phyloP scores from a whole-genome alignment of 2,888 invertebrate species.

The Epinotia demarniana region DNA sequence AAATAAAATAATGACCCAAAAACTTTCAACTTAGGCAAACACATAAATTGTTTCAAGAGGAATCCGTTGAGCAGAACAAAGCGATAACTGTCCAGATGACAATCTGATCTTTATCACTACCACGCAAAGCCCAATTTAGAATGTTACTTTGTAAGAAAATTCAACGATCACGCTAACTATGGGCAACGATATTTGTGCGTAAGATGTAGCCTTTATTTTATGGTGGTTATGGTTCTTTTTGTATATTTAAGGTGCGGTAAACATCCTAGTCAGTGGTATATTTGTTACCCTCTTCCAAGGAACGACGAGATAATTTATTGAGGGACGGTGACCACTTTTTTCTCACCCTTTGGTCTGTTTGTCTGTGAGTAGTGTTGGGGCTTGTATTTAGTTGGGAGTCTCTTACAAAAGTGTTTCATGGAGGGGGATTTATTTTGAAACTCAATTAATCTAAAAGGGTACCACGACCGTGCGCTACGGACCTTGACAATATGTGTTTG shows the following conservation, averaged over 20 bases:
- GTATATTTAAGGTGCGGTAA: not conserved
- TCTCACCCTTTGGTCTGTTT: constrained; percentile 63
- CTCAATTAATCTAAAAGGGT: constrained; percentile 21
- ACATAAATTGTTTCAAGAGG: constrained; percentile 74
- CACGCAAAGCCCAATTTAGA: constrained; percentile 35
- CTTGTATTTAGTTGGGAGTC: constrained; percentile 31
- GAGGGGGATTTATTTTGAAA: constrained; percentile 32
- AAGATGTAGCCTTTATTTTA: not conserved
- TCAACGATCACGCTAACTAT: constrained; percentile 41
- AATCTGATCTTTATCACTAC: constrained; percentile 46
- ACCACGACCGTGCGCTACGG: not conserved
- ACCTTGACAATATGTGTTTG: not conserved
- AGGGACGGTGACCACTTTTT: constrained; percentile 65
- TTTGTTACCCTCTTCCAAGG: constrained; percentile 62
- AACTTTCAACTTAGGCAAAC: constrained; percentile 72
- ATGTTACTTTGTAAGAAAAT: constrained; percentile 23
- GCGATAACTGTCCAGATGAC: constrained; percentile 57
- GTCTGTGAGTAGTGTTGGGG: constrained; percentile 56
- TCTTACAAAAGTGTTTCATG: constrained; percentile 24
- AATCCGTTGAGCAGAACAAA: constrained; percentile 62
- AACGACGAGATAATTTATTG: constrained; percentile 71
- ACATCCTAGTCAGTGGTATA: constrained; percentile 45
- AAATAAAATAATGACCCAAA: constrained; percentile 69
- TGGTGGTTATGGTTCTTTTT: constrained; percentile 49
- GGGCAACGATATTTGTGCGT: constrained; percentile 11